phyloP scores from a whole-genome alignment of 2,113 vertebrate genomes.

The Cathartes aura region DNA sequence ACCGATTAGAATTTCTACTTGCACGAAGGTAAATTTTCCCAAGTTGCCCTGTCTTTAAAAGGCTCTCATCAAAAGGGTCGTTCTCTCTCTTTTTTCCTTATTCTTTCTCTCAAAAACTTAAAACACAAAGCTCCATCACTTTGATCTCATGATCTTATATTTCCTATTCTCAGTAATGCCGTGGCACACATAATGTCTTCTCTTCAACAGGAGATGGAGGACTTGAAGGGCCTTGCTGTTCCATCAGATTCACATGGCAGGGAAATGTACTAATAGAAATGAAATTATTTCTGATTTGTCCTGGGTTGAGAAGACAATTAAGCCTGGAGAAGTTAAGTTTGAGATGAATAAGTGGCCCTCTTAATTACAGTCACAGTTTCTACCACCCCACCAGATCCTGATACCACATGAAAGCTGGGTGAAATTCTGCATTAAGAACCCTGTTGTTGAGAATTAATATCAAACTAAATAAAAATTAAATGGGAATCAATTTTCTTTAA shows the following conservation, averaged over 20 bases:
- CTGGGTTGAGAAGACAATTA: background rate
- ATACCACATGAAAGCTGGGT: rapidly evolving
- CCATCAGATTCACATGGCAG: background rate
- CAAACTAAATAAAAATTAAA: background rate
- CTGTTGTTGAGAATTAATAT: background rate
- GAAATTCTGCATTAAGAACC: background rate
- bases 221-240: background rate
- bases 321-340: background rate
- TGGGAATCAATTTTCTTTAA: background rate
- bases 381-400: background rate
- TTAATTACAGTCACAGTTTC: background rate
- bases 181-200: background rate
- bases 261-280: background rate
- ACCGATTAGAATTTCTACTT: background rate
- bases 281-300: background rate
- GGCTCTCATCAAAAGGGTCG: background rate
- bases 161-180: background rate
- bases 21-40: background rate
- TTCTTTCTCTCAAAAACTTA: background rate
- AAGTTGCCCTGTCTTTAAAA: background rate
- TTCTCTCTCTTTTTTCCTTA: background rate
- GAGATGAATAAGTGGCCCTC: background rate
- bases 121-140: background rate
- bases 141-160: background rate
- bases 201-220: background rate